phyloP scores from a whole-genome alignment of 2,888 invertebrate genomes.

The Apantesis nais region DNA sequence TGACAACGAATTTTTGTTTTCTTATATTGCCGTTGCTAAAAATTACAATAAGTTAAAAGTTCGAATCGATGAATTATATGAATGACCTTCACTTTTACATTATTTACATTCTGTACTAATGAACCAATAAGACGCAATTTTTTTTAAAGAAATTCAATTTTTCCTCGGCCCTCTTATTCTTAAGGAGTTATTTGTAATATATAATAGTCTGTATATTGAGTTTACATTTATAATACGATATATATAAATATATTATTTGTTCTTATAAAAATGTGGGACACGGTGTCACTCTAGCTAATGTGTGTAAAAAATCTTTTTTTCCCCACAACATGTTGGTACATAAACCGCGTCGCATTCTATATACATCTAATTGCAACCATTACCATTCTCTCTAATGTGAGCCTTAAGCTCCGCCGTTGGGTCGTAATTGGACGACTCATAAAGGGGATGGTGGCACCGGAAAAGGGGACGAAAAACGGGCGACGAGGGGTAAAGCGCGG shows the following conservation, averaged over 20 bases:
- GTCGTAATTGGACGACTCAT: slow-evolving; percentile 83
- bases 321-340: slow-evolving; percentile 33
- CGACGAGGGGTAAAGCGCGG: slow-evolving; percentile 48
- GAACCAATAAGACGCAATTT: too few relatives aligned
- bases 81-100: too few relatives aligned
- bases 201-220: not conserved
- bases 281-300: not conserved
- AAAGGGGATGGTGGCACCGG: slow-evolving; percentile 79
- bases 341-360: slow-evolving; percentile 40
- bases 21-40: not conserved
- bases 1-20: not conserved
- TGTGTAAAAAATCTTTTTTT: slow-evolving; percentile 12
- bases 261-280: not conserved
- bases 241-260: not conserved
- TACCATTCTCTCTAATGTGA: slow-evolving; percentile 69
- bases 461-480: slow-evolving; percentile 76
- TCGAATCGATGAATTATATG: not conserved
- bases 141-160: too few relatives aligned
- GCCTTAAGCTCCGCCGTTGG: slow-evolving; percentile 80
- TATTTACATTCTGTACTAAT: too few relatives aligned
- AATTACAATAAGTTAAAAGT: not conserved
- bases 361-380: slow-evolving; percentile 64
- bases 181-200: too few relatives aligned
- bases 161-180: too few relatives aligned
- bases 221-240: too few relatives aligned